Percentiles rank a stretch among this genome's conserved stretches.
These are phyloP conservation scores for Laspeyria flexula DNA, from an alignment of 2,888 invertebrate species.

Conservation along the genomic window DNA sequence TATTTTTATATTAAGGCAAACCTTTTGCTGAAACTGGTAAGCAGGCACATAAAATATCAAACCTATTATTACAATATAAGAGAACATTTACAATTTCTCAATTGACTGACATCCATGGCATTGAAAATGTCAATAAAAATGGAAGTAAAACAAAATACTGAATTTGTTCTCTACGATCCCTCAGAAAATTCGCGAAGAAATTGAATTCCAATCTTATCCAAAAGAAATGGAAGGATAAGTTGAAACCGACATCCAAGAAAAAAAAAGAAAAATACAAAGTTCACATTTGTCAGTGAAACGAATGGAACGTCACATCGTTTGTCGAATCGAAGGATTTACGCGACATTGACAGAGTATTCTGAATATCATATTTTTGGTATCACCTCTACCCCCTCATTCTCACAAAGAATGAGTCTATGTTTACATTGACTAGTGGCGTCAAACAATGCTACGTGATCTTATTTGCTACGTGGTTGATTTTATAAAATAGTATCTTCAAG, in stretches of 20 bases:
- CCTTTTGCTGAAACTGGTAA: no score
- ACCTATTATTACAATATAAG: no score
- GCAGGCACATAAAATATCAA: no score
- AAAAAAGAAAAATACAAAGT: background rate
- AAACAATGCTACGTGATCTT: slow-evolving; percentile 10
- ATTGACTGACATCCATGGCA: no score
- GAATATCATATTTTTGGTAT: slow-evolving; percentile 8
- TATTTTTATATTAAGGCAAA: no score
- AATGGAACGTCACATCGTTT: slow-evolving; percentile 19
- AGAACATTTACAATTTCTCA: no score
- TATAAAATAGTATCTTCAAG: background rate
- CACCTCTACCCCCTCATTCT: background rate
- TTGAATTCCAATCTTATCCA: background rate
- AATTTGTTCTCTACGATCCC: no score
- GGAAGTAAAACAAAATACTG: no score
- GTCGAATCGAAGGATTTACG: slow-evolving; percentile 17
- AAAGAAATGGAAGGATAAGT: background rate
- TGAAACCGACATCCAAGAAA: no score
- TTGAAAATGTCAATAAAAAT: no score
- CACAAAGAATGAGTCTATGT: background rate
- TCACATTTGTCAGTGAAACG: slow-evolving; percentile 6
- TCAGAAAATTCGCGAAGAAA: background rate
- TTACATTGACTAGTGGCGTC: slow-evolving; percentile 3
- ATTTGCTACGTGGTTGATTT: slow-evolving; percentile 10
- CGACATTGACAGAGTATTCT: slow-evolving; percentile 24